These are phyloP conservation scores for Hylaeus volcanicus DNA, from an alignment of 1,140 invertebrate genomes.

Conservation along the genomic window DNA sequence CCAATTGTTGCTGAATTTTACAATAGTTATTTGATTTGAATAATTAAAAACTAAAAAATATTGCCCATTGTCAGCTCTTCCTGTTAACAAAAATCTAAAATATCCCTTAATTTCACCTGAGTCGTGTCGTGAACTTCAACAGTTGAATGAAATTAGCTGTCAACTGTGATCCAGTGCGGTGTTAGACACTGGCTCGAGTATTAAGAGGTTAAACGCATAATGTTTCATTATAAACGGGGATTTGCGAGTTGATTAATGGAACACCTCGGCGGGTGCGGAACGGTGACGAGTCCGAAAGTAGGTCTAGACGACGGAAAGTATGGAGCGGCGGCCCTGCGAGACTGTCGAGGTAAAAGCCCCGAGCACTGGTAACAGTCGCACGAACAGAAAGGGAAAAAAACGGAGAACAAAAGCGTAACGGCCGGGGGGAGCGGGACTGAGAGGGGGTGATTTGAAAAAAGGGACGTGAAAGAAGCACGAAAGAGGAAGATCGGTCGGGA, in stretches of 20 bases:
- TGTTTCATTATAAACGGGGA: constrained; percentile 19
- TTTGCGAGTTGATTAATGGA: constrained; percentile 44
- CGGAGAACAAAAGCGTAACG: constrained; percentile 35
- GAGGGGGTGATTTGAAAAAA: constrained; percentile 28
- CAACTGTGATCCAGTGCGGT: not conserved
- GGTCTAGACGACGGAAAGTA: constrained; percentile 44
- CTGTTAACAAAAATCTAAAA: no score
- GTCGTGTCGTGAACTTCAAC: not conserved
- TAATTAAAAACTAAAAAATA: no score
- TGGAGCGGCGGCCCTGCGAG: constrained; percentile 19
- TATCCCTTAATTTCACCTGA: no score
- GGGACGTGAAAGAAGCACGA: not conserved
- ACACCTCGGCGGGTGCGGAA: not conserved
- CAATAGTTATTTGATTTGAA: no score
- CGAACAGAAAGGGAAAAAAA: constrained; percentile 17
- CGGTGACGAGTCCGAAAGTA: constrained; percentile 45
- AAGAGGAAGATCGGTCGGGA: not conserved
- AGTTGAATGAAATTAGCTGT: not conserved
- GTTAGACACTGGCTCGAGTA: not conserved
- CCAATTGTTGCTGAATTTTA: no score
- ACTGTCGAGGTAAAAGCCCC: constrained; percentile 41
- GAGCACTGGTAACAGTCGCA: constrained; percentile 39
- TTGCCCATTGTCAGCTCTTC: no score
- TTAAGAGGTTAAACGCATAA: constrained; percentile 38
- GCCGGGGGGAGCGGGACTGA: not conserved